Conservation (phyloP, 2,797 vertebrate species). For the Loriculus beryllinus region DNA sequence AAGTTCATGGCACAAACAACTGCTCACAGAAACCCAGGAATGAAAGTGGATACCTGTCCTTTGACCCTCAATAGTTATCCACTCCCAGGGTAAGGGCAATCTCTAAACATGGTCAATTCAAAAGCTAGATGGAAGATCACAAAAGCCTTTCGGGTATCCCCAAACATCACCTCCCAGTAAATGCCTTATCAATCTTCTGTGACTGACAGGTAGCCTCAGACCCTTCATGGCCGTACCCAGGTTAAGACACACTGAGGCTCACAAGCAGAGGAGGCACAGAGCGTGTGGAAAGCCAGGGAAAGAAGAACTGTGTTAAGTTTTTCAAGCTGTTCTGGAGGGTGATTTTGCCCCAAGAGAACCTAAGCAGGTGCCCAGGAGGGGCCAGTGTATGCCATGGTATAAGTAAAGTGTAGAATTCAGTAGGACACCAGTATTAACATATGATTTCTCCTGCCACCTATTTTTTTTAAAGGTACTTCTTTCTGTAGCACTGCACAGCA, state of each 20-base stretch:
- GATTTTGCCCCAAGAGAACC: neutral
- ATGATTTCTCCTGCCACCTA: neutral
- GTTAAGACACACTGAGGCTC: neutral
- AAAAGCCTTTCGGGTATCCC: neutral
- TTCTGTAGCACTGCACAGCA: neutral
- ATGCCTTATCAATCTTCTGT: neutral
- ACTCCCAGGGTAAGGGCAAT: neutral
- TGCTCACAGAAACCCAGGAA: neutral
- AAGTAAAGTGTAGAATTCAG: neutral
- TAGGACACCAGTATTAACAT: neutral
- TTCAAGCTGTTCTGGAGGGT: neutral
- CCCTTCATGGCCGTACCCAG: neutral
- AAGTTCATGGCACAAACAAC: neutral
- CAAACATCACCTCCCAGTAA: neutral
- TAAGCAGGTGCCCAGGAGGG: neutral
- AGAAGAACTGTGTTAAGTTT: neutral
- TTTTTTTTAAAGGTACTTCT: neutral
- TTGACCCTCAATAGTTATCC: neutral
- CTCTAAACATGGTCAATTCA: neutral
- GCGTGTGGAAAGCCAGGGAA: neutral
- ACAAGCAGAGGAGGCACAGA: accelerated
- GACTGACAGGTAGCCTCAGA: neutral
- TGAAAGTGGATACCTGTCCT: neutral
- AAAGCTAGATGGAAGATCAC: neutral
- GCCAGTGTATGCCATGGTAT: neutral